These are phyloP conservation scores for Murina feae DNA, from an alignment of 2,113 vertebrate species.

Conservation along the genomic window DNA sequence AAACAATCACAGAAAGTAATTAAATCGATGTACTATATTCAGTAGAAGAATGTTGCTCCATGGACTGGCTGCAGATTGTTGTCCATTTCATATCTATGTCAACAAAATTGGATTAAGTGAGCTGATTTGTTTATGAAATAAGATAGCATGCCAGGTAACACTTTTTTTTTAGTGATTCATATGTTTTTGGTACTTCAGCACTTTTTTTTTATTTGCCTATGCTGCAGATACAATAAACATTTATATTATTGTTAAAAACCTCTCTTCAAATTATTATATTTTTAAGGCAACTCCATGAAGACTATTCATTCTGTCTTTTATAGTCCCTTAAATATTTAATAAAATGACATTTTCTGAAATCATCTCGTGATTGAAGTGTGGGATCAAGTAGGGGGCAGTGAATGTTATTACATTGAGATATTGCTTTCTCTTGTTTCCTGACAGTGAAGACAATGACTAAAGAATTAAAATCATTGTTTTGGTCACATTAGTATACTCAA, in stretches of 20 bases:
- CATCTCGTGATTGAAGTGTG: conserved; percentile 47
- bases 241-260: background rate
- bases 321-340: conserved; percentile 71
- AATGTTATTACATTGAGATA: background rate
- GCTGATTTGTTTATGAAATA: conserved; percentile 54
- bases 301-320: conserved; percentile 63
- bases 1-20: conserved; percentile 66
- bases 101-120: conserved; percentile 57
- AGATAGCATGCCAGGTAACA: conserved; percentile 12
- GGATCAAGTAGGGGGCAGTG: background rate
- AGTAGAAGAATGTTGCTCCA: conserved; percentile 13
- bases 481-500: background rate
- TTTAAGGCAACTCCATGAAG: conserved; percentile 52
- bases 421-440: background rate
- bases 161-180: conserved; percentile 39
- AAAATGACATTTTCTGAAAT: conserved; percentile 48
- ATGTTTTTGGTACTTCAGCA: conserved; percentile 33
- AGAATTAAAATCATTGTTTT: background rate
- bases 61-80: background rate
- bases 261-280: background rate
- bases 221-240: background rate
- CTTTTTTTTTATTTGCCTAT: background rate
- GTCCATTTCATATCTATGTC: conserved; percentile 43
- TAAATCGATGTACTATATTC: conserved; percentile 61
- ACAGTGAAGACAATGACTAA: background rate